Percentiles rank a stretch among this genome's conserved stretches.
Conservation (phyloP, 1,140 invertebrate species). For the Acromyrmex echinatior region DNA sequence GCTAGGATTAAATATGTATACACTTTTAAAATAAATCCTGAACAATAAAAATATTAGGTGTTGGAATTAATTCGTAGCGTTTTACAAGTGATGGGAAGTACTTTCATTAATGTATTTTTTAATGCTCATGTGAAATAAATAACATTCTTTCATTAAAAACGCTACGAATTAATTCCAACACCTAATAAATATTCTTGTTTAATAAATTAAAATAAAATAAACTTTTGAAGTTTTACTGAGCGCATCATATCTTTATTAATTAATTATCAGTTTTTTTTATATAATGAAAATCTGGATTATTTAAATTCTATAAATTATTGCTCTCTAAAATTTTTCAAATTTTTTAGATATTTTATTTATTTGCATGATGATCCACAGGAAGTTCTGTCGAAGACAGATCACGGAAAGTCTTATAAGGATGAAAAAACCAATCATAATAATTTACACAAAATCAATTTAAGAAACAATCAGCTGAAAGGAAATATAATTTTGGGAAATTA, state of each 20-base stretch:
- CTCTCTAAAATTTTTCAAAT: neutral
- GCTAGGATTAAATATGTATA: too few species aligned
- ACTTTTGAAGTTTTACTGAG: too few species aligned
- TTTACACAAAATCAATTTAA: slow-evolving; percentile 91
- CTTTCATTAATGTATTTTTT: too few species aligned
- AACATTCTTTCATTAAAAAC: too few species aligned
- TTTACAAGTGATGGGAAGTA: too few species aligned
- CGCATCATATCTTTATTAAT: neutral
- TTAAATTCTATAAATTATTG: neutral
- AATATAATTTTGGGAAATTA: slow-evolving; percentile 94
- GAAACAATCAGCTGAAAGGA: slow-evolving; percentile 92
- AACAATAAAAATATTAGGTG: neutral
- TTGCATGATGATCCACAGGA: slow-evolving; percentile 78
- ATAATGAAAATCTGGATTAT: neutral
- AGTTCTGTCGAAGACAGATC: slow-evolving; percentile 81
- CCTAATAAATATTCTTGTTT: too few species aligned
- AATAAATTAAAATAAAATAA: too few species aligned
- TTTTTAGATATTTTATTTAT: slow-evolving; percentile 28
- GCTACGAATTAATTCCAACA: too few species aligned
- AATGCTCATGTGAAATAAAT: too few species aligned
- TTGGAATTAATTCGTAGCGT: too few species aligned
- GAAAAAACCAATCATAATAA: slow-evolving; percentile 85
- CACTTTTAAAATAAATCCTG: neutral
- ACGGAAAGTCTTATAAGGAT: slow-evolving; percentile 78
- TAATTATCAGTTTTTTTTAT: neutral